Evolutionary conservation across 2,113 vertebrate genomes (phyloP).

Genomic region (Vulpes ferrilata): DNA sequence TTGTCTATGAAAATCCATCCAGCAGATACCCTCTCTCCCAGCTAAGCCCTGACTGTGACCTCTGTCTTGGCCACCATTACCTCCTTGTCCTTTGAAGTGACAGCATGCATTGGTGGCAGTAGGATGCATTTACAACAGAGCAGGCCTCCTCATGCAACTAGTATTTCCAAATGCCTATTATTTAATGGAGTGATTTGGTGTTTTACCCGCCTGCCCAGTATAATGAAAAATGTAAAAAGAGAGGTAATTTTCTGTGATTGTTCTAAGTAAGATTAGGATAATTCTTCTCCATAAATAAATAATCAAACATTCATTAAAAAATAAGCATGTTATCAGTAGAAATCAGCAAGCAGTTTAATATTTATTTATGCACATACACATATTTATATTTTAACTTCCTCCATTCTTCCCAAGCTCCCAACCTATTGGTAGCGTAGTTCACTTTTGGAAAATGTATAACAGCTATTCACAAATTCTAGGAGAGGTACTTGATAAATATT

Average conservation of each 20-base stretch:
- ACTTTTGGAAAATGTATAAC: neutral
- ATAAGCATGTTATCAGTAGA: neutral
- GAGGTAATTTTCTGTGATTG: neutral
- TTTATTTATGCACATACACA: neutral
- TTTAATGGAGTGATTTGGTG: neutral
- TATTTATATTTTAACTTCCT: neutral
- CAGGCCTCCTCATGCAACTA: neutral
- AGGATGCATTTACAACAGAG: neutral
- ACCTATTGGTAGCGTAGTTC: neutral
- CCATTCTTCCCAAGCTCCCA: neutral
- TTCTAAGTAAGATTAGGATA: conserved; percentile 11
- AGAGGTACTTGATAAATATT: neutral
- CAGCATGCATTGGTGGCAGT: neutral
- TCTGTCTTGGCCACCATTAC: neutral
- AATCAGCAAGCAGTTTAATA: neutral
- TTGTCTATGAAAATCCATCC: neutral
- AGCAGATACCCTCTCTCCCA: neutral
- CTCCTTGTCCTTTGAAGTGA: neutral
- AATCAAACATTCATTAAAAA: conserved; percentile 19
- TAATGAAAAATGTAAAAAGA: neutral
- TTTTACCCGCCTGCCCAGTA: neutral
- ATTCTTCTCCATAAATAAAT: neutral
- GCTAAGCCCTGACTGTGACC: neutral
- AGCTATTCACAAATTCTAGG: neutral
- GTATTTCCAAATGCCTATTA: neutral